These are phyloP conservation scores for Platycercus adscitus DNA, from an alignment of 2,113 vertebrate genomes.

Conservation along the genomic window DNA sequence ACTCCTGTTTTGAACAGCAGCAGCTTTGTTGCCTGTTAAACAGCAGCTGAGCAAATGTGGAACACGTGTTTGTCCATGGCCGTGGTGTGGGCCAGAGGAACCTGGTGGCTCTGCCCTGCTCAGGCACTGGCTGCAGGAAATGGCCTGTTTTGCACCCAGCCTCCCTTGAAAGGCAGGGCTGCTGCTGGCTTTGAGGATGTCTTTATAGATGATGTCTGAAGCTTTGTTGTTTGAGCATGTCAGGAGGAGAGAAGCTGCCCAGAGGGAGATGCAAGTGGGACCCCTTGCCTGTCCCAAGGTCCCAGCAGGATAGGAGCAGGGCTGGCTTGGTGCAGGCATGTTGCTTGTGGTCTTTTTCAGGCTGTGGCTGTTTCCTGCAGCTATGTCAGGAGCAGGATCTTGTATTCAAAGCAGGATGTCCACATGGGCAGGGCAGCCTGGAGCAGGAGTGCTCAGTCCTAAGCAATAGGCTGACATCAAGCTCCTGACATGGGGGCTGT, in stretches of 20 bases:
- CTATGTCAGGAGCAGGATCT: not conserved
- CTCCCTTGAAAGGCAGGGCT: not conserved
- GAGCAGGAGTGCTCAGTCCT: not conserved
- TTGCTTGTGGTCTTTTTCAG: not conserved
- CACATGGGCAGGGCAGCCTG: fast-evolving
- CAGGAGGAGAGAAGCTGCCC: not conserved
- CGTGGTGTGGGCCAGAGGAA: not conserved
- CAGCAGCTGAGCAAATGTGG: not conserved
- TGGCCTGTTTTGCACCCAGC: not conserved
- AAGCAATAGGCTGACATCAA: not conserved
- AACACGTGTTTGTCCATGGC: not conserved
- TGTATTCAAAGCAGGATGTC: not conserved
- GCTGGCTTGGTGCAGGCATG: fast-evolving
- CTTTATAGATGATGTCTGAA: not conserved
- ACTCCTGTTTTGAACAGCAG: not conserved
- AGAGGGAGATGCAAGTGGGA: fast-evolving
- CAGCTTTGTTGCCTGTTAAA: not conserved
- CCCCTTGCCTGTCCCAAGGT: not conserved
- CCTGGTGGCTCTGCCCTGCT: not conserved
- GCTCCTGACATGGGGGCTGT: not conserved
- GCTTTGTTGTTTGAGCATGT: not conserved
- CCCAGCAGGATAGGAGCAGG: not conserved
- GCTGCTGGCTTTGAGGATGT: not conserved
- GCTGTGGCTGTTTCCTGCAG: not conserved
- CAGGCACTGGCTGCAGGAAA: not conserved